Base-by-base conservation (phyloP, 1,140 invertebrate genomes). In the Mizuhopecten yessoensis region DNA sequence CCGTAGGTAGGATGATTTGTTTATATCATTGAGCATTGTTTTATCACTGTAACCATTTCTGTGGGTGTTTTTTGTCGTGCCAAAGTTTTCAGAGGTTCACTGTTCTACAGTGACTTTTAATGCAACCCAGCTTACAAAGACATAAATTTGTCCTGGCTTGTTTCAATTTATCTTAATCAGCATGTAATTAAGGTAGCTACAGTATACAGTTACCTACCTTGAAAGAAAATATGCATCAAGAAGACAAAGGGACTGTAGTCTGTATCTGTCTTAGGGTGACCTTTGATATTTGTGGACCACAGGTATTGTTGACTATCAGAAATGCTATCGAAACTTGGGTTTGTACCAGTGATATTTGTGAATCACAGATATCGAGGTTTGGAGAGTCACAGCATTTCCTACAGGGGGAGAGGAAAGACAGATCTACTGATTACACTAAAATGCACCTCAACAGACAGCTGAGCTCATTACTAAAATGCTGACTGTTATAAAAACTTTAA, bases 261-360 rank as follows among this genome's bases (percentile, higher is more conserved):
- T 75, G 57, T 75, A 13, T 75, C 57, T 3, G 15, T 49, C 13
- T 10, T 20, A 49, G 57, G 0, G 5, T 75, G 57, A 75, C 57
- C 57, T 75, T 75, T 75, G 57, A 29, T 75, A 75, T 75, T 75
- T 75, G 57, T 75, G 57, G 29, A n/a, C 57, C 57, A 75, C 23
- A 75, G 20, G 57, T 29, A 75, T 75, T 9, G n/a, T 75, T n/a
- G 29, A 17, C n/a, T 29, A 1, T n/a, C n/a, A n/a, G n/a, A n/a
- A n/a, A n/a, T 5, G 23, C 2, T 29, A 17, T n/a, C 15, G 5
- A 75, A n/a, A 29, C 57, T 3, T 29, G 29, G 57, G 29, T 17
- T 29, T 75, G 57, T 75, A 20, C 9, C 42, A 13, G 1, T 20
- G 17, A 45, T 45, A 45, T 45, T 45, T 45, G 42, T 45, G 42